Evolutionary conservation across 2,888 invertebrate genomes (phyloP).

Genomic region (Vanessa cardui): DNA sequence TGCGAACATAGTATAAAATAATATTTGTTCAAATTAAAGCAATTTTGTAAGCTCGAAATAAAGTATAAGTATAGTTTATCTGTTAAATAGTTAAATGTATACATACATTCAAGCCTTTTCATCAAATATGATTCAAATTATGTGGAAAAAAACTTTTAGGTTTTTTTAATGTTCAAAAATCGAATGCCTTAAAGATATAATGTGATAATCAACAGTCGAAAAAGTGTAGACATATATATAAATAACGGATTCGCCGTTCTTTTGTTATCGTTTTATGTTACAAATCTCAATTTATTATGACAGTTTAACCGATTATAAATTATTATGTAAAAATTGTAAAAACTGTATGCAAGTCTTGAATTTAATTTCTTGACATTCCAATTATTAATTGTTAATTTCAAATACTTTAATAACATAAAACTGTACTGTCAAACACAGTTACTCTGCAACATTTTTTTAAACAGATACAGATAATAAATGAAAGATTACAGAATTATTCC

Average conservation of each 20-base stretch:
- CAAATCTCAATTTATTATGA: too few relatives aligned
- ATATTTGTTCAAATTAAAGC: conserved; percentile 11
- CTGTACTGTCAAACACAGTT: background rate
- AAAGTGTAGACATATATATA: background rate
- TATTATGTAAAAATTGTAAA: background rate
- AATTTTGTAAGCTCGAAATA: conserved; percentile 15
- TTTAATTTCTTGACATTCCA: conserved; percentile 20
- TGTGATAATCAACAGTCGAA: conserved; percentile 56
- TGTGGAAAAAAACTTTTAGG: too few relatives aligned
- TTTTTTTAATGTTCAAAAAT: conserved; percentile 33
- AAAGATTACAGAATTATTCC: conserved; percentile 28
- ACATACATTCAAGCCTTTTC: background rate
- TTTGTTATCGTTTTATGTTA: conserved; percentile 25
- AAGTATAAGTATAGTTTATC: background rate
- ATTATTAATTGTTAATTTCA: conserved; percentile 5
- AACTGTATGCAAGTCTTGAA: background rate
- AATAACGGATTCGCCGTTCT: background rate
- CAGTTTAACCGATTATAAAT: background rate
- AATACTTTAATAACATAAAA: conserved; percentile 7
- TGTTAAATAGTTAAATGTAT: background rate
- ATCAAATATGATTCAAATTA: background rate
- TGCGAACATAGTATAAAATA: conserved; percentile 10
- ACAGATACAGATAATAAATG: conserved; percentile 32
- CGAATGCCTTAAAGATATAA: conserved; percentile 64
- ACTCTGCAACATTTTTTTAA: conserved; percentile 19